A percentile compares a stretch with the other conserved stretches of the same genome.
Evolutionary conservation across 1,140 invertebrate genomes (phyloP).

Genomic region (Diorhabda carinulata): DNA sequence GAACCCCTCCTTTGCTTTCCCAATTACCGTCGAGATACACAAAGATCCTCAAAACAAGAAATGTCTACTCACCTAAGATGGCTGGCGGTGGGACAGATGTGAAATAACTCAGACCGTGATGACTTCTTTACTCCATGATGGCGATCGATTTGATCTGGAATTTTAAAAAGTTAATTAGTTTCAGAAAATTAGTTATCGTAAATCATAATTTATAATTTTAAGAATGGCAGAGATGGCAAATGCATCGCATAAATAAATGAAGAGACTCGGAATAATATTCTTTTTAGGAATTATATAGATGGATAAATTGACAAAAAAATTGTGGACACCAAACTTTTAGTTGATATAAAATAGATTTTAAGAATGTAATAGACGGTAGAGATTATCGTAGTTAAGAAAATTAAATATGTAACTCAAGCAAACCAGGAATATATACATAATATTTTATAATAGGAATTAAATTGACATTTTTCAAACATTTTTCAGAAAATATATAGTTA

Average conservation of each 20-base stretch:
- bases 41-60: slow-evolving; percentile 19
- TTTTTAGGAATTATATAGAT: slow-evolving; percentile 5
- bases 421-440: too few species aligned
- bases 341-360: too few species aligned
- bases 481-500: too few species aligned
- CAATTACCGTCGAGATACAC: neutral
- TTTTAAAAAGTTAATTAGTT: slow-evolving; percentile 23
- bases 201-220: slow-evolving; percentile 16
- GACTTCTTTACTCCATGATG: slow-evolving; percentile 38
- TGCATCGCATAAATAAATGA: neutral
- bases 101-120: slow-evolving; percentile 27
- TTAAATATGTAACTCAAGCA: too few species aligned
- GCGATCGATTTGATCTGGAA: slow-evolving; percentile 27
- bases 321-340: too few species aligned
- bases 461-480: too few species aligned
- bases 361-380: too few species aligned
- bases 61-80: slow-evolving; percentile 38
- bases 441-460: too few species aligned
- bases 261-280: neutral
- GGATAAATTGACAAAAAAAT: too few species aligned
- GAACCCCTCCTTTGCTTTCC: neutral
- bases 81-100: slow-evolving; percentile 34
- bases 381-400: too few species aligned
- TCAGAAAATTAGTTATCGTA: slow-evolving; percentile 16
- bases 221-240: neutral